Percentiles rank a stretch among this genome's conserved stretches.
Conservation (phyloP, 2,888 invertebrate genomes). For the Lissocephala sabroskyi region DNA sequence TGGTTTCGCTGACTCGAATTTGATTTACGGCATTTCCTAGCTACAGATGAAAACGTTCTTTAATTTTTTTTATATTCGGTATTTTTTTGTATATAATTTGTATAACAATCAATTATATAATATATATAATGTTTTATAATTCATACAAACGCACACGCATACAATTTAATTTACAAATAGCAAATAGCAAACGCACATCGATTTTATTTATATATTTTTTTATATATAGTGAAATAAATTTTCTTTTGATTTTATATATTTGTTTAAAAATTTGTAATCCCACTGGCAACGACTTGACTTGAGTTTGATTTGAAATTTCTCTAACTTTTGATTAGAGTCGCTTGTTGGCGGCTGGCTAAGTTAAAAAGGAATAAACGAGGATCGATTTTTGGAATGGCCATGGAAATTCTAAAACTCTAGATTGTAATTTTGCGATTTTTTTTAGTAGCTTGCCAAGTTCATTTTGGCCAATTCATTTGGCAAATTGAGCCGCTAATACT, state of each 20-base stretch:
- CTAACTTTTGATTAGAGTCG: slow-evolving; percentile 13
- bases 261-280: slow-evolving; percentile 48
- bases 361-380: slow-evolving; percentile 10
- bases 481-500: slow-evolving; percentile 21
- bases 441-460: too few species aligned
- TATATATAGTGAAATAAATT: slow-evolving; percentile 8
- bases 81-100: too few species aligned
- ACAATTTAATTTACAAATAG: slow-evolving; percentile 8
- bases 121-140: slow-evolving; percentile 1
- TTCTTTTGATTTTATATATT: slow-evolving; percentile 43
- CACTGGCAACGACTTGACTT: slow-evolving; percentile 26
- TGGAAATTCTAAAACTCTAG: too few species aligned
- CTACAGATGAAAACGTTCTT: slow-evolving; percentile 51
- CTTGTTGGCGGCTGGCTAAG: slow-evolving; percentile 10
- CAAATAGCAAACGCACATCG: slow-evolving; percentile 20
- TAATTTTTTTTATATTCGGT: slow-evolving; percentile 20
- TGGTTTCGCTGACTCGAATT: slow-evolving; percentile 43
- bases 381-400: slow-evolving; percentile 25
- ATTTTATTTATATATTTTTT: slow-evolving; percentile 21
- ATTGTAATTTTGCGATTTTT: too few species aligned
- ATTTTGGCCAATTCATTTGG: slow-evolving; percentile 33
- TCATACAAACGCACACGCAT: slow-evolving; percentile 26
- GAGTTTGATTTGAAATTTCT: slow-evolving; percentile 18
- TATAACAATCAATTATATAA: slow-evolving; percentile 48
- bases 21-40: slow-evolving; percentile 36